Base-by-base conservation (phyloP, 2,113 vertebrate species). In the Chaetura pelagica region DNA sequence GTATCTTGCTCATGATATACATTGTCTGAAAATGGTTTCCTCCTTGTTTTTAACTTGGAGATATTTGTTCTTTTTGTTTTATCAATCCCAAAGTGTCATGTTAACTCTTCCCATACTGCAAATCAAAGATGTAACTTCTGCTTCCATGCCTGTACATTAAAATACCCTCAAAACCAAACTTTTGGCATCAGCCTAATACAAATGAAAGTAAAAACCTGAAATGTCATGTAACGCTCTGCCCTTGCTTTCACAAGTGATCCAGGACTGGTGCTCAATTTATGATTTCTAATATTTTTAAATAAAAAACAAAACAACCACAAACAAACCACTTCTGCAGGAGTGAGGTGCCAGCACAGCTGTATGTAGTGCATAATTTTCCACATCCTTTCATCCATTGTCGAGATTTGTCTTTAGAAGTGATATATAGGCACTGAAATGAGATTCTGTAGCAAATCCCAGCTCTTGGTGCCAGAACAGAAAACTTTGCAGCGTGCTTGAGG, bases 361-460 rank as follows among this genome's bases (percentile, higher is more conserved):
- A 2, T 62, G 24, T 66, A 83, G 14, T 32, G 5, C 29, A 18
- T 40, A 32, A 27, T 58, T 6, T 42, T 83, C 51, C 24, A 9
- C 2, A 2, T 66, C 17, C 20, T 20, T 10, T 66, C 24, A 83
- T 69, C 59, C 34, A 13, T 13, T 69, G 44, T 55, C 71, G 68
- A 59, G 8, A 23, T 62, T 63, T 78, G 7, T 81, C 51, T 90
- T 46, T 74, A 42, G 46, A 90, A 83, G 34, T 78, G 62, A 74
- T 90, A 40, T n/a, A 52, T 66, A 68, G 48, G 34, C 71, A 83
- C 22, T 73, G 75, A 77, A 90, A 78, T 89, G 24, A 76, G 49
- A 85, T 61, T 10, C 22, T 71, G 59, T 77, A 51, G 55, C n/a
- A 95, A 89, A 93, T 87, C 52, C 73, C 42, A 88, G 48, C 10